Conservation (phyloP, 2,888 invertebrate genomes). For the Noctua janthe region DNA sequence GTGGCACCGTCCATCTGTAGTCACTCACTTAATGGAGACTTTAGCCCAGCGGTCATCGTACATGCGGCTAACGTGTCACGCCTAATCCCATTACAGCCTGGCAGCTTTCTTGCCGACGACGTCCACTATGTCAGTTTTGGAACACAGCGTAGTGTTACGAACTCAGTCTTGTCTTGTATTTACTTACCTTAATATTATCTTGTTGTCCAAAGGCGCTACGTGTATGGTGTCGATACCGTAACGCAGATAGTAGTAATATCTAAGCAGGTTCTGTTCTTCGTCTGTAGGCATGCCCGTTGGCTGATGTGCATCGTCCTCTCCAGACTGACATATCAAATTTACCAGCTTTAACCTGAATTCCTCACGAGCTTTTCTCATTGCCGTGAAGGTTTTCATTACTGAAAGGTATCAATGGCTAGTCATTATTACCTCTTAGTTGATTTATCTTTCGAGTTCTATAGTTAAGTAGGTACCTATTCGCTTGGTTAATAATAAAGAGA, state of each 20-base stretch:
- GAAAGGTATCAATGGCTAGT: slow-evolving; percentile 31
- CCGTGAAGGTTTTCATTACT: slow-evolving; percentile 92
- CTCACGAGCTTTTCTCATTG: slow-evolving; percentile 94
- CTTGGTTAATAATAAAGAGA: neutral
- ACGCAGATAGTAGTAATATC: slow-evolving; percentile 97
- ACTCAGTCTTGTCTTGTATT: neutral
- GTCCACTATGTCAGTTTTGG: neutral
- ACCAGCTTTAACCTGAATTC: slow-evolving; percentile 95
- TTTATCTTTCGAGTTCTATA: neutral
- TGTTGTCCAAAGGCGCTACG: slow-evolving; percentile 95
- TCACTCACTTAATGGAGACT: neutral
- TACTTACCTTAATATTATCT: slow-evolving; percentile 91
- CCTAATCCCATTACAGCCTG: neutral
- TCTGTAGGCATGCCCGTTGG: slow-evolving; percentile 89
- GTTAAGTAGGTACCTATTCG: too few species aligned
- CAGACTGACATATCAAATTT: slow-evolving; percentile 92
- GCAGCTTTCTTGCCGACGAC: neutral
- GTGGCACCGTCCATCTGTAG: neutral
- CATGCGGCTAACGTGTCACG: neutral
- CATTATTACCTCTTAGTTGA: neutral
- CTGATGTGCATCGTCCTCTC: slow-evolving; percentile 77
- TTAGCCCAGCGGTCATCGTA: neutral
- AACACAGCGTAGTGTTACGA: neutral
- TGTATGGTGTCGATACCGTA: slow-evolving; percentile 97
- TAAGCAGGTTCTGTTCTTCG: slow-evolving; percentile 92